Percentiles rank a stretch among this genome's conserved stretches.
These are phyloP conservation scores for Drosophila subquinaria DNA, from an alignment of 2,888 invertebrate genomes.

Conservation along the genomic window DNA sequence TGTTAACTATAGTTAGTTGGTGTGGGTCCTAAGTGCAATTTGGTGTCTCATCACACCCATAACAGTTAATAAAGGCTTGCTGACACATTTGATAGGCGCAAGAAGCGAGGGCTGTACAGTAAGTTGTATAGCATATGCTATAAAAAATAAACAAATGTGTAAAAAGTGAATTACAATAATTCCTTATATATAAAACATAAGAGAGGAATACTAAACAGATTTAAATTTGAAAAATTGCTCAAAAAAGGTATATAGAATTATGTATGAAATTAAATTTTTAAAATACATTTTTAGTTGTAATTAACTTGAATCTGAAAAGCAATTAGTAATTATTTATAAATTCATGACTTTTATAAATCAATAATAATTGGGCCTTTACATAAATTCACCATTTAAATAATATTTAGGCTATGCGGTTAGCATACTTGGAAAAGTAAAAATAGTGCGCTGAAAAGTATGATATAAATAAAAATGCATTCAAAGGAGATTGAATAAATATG, in stretches of 20 bases:
- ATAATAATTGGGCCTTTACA: background rate
- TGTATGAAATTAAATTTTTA: too few relatives aligned
- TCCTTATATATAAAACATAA: too few relatives aligned
- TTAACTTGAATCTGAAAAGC: too few relatives aligned
- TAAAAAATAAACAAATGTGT: too few relatives aligned
- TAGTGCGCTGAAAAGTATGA: background rate
- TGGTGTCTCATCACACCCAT: constrained; percentile 28
- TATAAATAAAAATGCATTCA: background rate
- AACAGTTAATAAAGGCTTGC: constrained; percentile 26
- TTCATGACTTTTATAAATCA: too few relatives aligned
- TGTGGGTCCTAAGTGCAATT: constrained; percentile 47
- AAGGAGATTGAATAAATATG: background rate
- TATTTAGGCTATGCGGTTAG: background rate
- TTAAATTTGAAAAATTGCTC: too few relatives aligned
- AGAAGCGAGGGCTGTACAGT: background rate
- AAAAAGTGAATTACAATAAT: too few relatives aligned
- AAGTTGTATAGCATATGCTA: background rate
- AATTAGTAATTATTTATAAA: too few relatives aligned
- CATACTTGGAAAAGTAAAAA: background rate
- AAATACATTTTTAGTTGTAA: too few relatives aligned
- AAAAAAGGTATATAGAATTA: too few relatives aligned
- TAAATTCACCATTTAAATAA: background rate
- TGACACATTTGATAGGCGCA: constrained; percentile 4
- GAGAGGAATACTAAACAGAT: too few relatives aligned
- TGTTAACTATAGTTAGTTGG: constrained; percentile 8